Evolutionary conservation across 2,113 vertebrate genomes (phyloP).

Genomic region (Lepus timidus): DNA sequence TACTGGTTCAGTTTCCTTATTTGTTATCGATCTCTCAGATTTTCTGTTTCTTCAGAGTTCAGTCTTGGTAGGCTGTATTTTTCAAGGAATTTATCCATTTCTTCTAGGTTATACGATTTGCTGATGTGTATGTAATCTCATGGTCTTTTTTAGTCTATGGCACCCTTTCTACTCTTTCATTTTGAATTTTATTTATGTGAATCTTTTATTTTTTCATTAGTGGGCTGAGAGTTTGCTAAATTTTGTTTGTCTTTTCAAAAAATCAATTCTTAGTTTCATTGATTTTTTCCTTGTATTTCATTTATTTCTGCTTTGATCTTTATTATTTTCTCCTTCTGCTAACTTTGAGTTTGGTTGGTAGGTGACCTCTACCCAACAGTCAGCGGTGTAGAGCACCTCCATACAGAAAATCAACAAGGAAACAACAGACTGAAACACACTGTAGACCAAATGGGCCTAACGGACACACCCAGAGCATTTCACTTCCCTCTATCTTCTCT

Average conservation of each 20-base stretch:
- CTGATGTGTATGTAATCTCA: neutral
- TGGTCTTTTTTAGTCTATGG: neutral
- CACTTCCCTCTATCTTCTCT: neutral
- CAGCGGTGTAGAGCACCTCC: neutral
- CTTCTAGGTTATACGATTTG: neutral
- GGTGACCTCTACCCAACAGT: neutral
- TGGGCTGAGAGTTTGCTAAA: neutral
- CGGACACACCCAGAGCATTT: neutral
- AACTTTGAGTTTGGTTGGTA: neutral
- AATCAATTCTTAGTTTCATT: neutral
- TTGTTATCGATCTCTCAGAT: neutral
- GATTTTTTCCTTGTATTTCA: conserved; percentile 16
- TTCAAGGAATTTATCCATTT: conserved; percentile 9
- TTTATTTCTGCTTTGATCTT: conserved; percentile 56
- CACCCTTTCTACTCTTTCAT: neutral
- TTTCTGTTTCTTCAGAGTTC: conserved; percentile 7
- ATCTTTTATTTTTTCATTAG: neutral
- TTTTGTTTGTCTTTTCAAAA: conserved; percentile 16
- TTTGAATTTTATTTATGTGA: conserved; percentile 39
- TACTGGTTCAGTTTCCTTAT: neutral
- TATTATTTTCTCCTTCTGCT: conserved; percentile 7
- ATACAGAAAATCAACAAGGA: conserved; percentile 27
- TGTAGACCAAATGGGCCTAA: neutral
- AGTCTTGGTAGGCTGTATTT: neutral
- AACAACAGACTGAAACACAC: neutral